Percentiles rank a stretch among this genome's conserved stretches.
These are phyloP conservation scores for Dicentrarchus labrax DNA, from an alignment of 2,113 vertebrate genomes.

Conservation along the genomic window DNA sequence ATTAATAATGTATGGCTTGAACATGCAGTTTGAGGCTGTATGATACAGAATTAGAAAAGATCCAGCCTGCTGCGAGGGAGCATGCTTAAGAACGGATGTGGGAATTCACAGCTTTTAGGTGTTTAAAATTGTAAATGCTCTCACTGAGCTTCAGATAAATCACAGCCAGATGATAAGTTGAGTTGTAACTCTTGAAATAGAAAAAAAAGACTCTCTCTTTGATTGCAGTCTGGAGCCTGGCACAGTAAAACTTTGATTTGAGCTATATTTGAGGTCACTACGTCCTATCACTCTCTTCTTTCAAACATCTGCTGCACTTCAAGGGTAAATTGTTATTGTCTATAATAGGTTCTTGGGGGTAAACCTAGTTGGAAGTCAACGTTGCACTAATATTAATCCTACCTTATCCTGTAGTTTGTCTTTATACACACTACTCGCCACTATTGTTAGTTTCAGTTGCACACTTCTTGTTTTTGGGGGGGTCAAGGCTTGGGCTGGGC, in stretches of 20 bases:
- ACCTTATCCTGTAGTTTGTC: neutral
- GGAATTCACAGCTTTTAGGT: conserved; percentile 22
- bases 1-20: conserved; percentile 24
- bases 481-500: conserved; percentile 29
- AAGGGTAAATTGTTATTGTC: neutral
- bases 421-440: neutral
- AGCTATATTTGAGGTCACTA: conserved; percentile 25
- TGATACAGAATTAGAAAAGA: conserved; percentile 27
- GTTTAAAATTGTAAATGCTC: conserved; percentile 35
- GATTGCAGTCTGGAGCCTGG: conserved; percentile 17
- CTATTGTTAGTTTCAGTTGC: conserved; percentile 4
- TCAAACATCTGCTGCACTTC: conserved; percentile 10
- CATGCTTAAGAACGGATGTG: neutral
- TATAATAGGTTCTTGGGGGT: conserved; percentile 26
- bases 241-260: conserved; percentile 37
- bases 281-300: conserved; percentile 4
- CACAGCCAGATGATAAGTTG: neutral
- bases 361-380: conserved; percentile 1
- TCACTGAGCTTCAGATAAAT: conserved; percentile 37
- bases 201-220: conserved; percentile 20
- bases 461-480: conserved; percentile 23
- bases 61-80: neutral
- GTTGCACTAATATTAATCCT: conserved; percentile 7
- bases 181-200: conserved; percentile 26
- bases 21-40: conserved; percentile 18